Evolutionary conservation across 2,888 invertebrate species (phyloP).

Genomic region (Acrobasis consociella): DNA sequence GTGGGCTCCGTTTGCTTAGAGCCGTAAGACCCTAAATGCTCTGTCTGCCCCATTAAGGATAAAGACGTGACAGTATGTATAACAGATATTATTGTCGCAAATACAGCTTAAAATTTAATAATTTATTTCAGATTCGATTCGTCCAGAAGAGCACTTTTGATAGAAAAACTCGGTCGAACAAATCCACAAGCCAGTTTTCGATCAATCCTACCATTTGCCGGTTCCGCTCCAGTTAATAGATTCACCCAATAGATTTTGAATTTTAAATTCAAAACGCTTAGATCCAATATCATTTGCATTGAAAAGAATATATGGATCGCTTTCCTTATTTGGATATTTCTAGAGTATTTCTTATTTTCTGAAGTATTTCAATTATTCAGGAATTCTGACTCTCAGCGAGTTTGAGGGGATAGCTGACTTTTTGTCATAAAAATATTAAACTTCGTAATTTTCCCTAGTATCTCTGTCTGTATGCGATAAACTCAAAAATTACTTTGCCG

Average conservation of each 20-base stretch:
- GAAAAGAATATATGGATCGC: constrained; percentile 22
- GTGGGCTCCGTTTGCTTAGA: no score
- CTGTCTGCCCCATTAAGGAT: no score
- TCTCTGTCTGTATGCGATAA: no score
- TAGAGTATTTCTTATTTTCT: background rate
- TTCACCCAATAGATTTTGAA: constrained; percentile 34
- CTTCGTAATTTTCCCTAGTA: no score
- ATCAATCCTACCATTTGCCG: constrained; percentile 18
- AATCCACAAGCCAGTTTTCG: constrained; percentile 14
- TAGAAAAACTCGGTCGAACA: constrained; percentile 10
- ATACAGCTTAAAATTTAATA: background rate
- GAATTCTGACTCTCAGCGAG: background rate
- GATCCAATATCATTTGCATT: constrained; percentile 41
- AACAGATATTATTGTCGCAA: background rate
- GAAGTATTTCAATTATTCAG: background rate
- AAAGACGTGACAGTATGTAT: background rate
- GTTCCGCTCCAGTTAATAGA: constrained; percentile 35
- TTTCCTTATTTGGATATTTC: background rate
- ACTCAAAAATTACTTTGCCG: no score
- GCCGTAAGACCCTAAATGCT: no score
- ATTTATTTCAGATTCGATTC: background rate
- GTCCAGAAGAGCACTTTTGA: background rate
- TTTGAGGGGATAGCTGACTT: no score
- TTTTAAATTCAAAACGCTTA: constrained; percentile 34
- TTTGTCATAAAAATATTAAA: no score